phyloP scores from a whole-genome alignment of 1,140 invertebrate species.

The Nebria ingens region DNA sequence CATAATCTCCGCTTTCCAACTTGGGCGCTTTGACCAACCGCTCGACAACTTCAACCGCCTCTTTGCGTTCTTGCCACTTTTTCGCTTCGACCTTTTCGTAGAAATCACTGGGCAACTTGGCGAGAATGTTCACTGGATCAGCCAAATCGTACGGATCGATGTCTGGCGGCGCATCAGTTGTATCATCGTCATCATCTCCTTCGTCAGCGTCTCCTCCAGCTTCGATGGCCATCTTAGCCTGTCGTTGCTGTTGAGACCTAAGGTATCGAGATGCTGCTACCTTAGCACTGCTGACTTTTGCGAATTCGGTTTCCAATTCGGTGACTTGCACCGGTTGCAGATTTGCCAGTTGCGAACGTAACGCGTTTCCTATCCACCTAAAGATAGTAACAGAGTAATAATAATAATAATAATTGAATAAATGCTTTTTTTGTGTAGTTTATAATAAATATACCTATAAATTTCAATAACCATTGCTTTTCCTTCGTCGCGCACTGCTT shows the following conservation, averaged over 20 bases:
- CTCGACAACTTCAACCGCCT: slow-evolving; percentile 74
- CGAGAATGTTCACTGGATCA: slow-evolving; percentile 85
- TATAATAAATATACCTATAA: slow-evolving; percentile 65
- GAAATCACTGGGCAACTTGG: slow-evolving; percentile 90
- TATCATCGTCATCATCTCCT: slow-evolving; percentile 42
- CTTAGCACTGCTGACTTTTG: slow-evolving; percentile 59
- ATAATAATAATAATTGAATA: slow-evolving; percentile 17
- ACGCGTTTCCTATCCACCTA: slow-evolving; percentile 76
- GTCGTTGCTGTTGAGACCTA: slow-evolving; percentile 78
- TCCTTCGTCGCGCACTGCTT: slow-evolving; percentile 82
- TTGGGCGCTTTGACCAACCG: slow-evolving; percentile 70
- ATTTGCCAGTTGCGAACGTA: slow-evolving; percentile 75
- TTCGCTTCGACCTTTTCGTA: slow-evolving; percentile 92
- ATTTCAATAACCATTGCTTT: slow-evolving; percentile 84
- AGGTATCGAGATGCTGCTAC: slow-evolving; percentile 69
- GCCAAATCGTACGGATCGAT: slow-evolving; percentile 86
- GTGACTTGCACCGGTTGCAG: slow-evolving; percentile 83
- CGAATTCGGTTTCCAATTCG: slow-evolving; percentile 84
- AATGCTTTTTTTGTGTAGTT: too few species aligned
- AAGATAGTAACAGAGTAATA: not conserved
- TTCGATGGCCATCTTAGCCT: slow-evolving; percentile 46
- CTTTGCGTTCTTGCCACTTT: slow-evolving; percentile 96
- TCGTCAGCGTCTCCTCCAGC: slow-evolving; percentile 30
- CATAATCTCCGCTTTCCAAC: slow-evolving; percentile 85
- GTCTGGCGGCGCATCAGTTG: slow-evolving; percentile 51